These are phyloP conservation scores for Drosophila phalerata DNA, from an alignment of 2,888 invertebrate genomes.

Conservation along the genomic window DNA sequence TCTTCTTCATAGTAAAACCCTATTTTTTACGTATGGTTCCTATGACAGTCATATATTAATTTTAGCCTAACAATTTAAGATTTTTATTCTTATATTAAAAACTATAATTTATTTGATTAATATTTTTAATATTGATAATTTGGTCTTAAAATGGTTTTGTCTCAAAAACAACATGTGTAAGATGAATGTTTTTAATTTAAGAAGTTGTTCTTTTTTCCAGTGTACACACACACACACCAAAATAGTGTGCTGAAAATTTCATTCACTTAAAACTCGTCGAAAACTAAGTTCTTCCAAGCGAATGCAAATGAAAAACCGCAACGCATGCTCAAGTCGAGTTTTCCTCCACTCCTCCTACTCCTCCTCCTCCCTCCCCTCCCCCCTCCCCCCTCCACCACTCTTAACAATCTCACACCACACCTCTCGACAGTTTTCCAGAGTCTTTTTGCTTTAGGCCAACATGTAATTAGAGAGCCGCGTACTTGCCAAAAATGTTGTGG, in stretches of 20 bases:
- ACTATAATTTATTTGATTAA: no score
- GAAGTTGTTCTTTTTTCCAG: slow-evolving; percentile 3
- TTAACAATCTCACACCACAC: no score
- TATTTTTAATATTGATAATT: no score
- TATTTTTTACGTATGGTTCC: no score
- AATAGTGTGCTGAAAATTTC: slow-evolving; percentile 47
- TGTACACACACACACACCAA: slow-evolving; percentile 3
- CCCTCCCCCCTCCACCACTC: background rate
- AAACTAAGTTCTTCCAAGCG: slow-evolving; percentile 63
- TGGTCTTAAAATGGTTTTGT: no score
- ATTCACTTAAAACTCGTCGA: slow-evolving; percentile 66
- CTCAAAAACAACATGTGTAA: no score
- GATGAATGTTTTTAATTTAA: no score
- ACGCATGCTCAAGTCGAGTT: slow-evolving; percentile 73
- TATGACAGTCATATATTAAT: no score
- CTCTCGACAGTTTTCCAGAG: slow-evolving; percentile 30
- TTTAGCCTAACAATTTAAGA: no score
- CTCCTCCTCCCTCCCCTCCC: background rate
- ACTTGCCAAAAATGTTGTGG: slow-evolving; percentile 76
- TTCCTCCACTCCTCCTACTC: slow-evolving; percentile 8
- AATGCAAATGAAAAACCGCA: slow-evolving; percentile 79
- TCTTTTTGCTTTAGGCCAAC: slow-evolving; percentile 59
- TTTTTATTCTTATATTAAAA: no score
- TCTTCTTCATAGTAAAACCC: no score
- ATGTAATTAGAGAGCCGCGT: slow-evolving; percentile 75